Base-by-base conservation (phyloP, 23 tunicate species). In the Styela plicata region DNA sequence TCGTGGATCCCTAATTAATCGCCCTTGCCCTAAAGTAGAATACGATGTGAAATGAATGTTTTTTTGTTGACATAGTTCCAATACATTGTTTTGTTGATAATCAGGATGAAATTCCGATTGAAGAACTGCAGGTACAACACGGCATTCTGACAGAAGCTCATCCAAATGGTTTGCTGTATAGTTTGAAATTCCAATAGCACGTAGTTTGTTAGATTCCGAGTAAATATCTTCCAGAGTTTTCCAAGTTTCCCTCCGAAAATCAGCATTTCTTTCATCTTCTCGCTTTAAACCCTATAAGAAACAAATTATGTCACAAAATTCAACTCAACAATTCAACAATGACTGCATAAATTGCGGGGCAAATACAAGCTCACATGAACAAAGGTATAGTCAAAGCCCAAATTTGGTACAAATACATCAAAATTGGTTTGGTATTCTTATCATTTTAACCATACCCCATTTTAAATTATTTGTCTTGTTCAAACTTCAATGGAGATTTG, bases 51-150 rank as follows among this genome's bases (percentile, higher is more conserved):
- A 92, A 75, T 87, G 88, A 18, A 92, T 87, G 37, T 70, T 33
- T 24, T 84, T 86, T 2, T 74, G 36, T 24, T 65, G 20, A 52
- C 97, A 92, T 32, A 71, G 74, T 1, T 87, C 80, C 19, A 79
- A 22, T 1, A 92, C 83, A 34, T 80, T 86, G 0, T 65, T 21
- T 24, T 92, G 74, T 52, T 33, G 33, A 44, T 74, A 74, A 36
- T 92, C 97, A 19, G 92, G 97, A 33, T 92, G 97, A 69, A 84
- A 84, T 80, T 92, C 97, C 68, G 79, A 83, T 68, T 92, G 97
- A 36, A 87, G 35, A 34, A 92, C 97, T 34, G 84, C 84, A 5
- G 97, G 97, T n/a, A 78, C 62, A 18, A 80, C 52, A 2, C 53
- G 65, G 1, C 79, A 89, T 63, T 87, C 74, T 0, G 37, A 76